These are phyloP conservation scores for Orcinus orca DNA, from an alignment of 2,113 vertebrate species.

Conservation along the genomic window DNA sequence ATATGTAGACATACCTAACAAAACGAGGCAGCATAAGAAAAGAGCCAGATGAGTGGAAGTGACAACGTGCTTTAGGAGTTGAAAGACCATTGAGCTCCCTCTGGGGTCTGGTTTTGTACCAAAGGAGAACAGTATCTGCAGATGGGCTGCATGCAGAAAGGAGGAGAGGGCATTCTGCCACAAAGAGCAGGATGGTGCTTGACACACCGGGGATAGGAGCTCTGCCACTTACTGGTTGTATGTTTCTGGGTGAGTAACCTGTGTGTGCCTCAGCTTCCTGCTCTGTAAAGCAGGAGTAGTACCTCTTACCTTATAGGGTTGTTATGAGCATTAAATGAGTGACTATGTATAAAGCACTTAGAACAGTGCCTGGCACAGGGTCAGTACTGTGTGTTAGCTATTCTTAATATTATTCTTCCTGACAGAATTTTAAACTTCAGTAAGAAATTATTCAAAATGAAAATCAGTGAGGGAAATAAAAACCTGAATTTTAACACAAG, in stretches of 20 bases:
- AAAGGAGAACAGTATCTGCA: neutral
- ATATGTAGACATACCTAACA: neutral
- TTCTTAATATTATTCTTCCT: neutral
- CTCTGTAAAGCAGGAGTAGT: neutral
- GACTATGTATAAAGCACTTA: neutral
- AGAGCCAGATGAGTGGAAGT: neutral
- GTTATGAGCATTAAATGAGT: neutral
- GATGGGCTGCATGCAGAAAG: neutral
- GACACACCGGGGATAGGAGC: neutral
- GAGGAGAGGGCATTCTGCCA: neutral
- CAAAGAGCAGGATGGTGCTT: neutral
- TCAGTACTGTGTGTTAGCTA: neutral
- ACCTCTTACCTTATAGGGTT: neutral
- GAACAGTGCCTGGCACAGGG: neutral
- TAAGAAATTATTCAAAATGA: conserved; percentile 26
- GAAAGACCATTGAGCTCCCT: too few relatives aligned
- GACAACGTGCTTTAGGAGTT: neutral
- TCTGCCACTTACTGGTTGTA: neutral
- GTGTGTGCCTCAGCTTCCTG: neutral
- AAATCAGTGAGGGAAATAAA: neutral
- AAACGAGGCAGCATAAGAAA: neutral
- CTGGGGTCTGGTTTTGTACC: too few relatives aligned
- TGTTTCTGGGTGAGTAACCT: neutral
- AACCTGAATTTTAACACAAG: conserved; percentile 22
- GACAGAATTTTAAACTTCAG: neutral